A percentile compares a stretch with the other conserved stretches of the same genome.
Conservation (phyloP, 2,888 invertebrate species). For the Hirtodrosophila trivittata region DNA sequence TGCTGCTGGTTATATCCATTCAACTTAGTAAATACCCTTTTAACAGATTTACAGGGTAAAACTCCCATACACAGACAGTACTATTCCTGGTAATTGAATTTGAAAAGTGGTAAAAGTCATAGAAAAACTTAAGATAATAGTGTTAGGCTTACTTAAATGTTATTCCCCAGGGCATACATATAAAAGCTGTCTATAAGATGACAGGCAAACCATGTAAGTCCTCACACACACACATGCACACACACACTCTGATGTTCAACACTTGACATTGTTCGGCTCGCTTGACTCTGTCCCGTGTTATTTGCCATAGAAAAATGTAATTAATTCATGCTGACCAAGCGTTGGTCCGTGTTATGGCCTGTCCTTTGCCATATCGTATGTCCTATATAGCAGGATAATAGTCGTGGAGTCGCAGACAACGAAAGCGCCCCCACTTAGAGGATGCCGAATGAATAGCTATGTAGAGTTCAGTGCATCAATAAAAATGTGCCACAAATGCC, state of each 20-base stretch:
- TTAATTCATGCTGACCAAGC: conserved; percentile 71
- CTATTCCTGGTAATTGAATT: no score
- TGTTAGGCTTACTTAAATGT: background rate
- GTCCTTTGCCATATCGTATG: background rate
- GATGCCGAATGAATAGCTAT: conserved; percentile 54
- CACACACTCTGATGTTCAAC: conserved; percentile 7
- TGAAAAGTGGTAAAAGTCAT: no score
- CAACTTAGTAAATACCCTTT: no score
- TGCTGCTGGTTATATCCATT: no score
- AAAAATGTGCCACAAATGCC: conserved; percentile 57
- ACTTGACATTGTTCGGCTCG: conserved; percentile 26
- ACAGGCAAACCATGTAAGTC: conserved; percentile 1
- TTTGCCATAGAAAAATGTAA: conserved; percentile 54
- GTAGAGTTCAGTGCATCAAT: conserved; percentile 57
- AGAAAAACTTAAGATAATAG: no score
- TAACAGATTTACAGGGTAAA: no score
- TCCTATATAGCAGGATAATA: background rate
- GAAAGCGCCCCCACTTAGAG: conserved; percentile 2
- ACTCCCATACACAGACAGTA: no score
- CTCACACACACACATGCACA: background rate
- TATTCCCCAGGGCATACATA: background rate
- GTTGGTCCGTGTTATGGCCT: conserved; percentile 18
- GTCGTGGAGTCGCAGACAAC: conserved; percentile 11
- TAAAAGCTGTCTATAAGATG: conserved; percentile 9
- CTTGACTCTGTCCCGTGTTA: conserved; percentile 1